Percentiles rank a stretch among this genome's conserved stretches.
Evolutionary conservation across 2,113 vertebrate species (phyloP).

Genomic region (Xiphophorus couchianus): DNA sequence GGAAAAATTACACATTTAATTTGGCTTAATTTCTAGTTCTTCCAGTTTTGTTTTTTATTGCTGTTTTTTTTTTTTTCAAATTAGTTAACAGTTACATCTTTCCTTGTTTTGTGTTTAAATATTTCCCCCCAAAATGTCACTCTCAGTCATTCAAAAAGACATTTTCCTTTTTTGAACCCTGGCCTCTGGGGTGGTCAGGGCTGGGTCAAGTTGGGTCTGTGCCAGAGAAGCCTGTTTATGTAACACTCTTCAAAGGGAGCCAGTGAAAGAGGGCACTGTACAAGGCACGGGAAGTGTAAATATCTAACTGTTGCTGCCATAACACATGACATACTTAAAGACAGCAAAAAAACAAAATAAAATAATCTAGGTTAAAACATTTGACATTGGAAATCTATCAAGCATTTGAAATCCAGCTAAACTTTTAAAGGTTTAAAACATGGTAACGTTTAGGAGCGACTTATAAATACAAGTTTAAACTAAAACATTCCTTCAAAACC

Average conservation of each 20-base stretch:
- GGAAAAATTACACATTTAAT: slow-evolving; percentile 20
- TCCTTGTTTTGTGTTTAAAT: slow-evolving; percentile 19
- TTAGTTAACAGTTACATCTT: neutral
- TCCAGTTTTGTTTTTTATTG: neutral
- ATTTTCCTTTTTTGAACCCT: slow-evolving; percentile 39
- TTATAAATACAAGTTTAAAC: slow-evolving; percentile 37
- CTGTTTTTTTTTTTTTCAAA: neutral
- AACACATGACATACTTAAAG: slow-evolving; percentile 51
- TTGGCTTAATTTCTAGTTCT: neutral
- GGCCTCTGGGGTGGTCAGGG: slow-evolving; percentile 63
- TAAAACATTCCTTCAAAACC: slow-evolving; percentile 53
- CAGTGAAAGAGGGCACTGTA: slow-evolving; percentile 68
- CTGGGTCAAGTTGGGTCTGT: slow-evolving; percentile 40
- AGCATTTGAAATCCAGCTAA: neutral
- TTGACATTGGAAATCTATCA: slow-evolving; percentile 8
- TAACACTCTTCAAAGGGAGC: slow-evolving; percentile 71
- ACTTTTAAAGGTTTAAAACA: neutral
- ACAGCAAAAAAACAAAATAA: slow-evolving; percentile 28
- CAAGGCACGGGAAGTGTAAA: slow-evolving; percentile 64
- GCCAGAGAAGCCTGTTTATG: slow-evolving; percentile 65
- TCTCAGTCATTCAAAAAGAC: slow-evolving; percentile 8
- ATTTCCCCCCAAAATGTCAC: slow-evolving; percentile 29
- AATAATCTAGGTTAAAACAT: slow-evolving; percentile 20
- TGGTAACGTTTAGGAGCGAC: neutral
- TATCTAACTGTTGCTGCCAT: slow-evolving; percentile 64